Percentiles rank a stretch among this genome's conserved stretches.
Conservation (phyloP, 2,888 invertebrate species). For the Leucoma salicis region DNA sequence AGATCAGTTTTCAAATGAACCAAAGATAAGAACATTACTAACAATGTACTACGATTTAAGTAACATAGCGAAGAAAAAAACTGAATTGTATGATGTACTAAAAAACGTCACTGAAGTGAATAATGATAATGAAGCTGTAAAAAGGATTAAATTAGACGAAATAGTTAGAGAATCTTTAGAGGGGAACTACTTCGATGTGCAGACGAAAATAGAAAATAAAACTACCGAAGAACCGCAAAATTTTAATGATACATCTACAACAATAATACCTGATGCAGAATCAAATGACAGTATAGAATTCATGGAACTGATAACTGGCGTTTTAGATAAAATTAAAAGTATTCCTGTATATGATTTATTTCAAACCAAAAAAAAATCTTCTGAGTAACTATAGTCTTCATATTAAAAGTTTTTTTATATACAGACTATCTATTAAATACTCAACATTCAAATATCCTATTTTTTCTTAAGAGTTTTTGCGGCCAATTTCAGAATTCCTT, state of each 20-base stretch:
- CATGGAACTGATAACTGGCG: constrained; percentile 4
- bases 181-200: constrained; percentile 8
- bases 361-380: background rate
- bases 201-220: constrained; percentile 4
- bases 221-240: background rate
- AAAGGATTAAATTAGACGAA: constrained; percentile 15
- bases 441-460: too few species aligned
- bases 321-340: constrained; percentile 18
- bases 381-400: too few species aligned
- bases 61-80: constrained; percentile 33
- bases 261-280: background rate
- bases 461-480: too few species aligned
- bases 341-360: constrained; percentile 10
- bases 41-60: constrained; percentile 39
- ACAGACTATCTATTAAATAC: too few species aligned
- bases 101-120: constrained; percentile 17
- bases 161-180: constrained; percentile 26
- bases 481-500: too few species aligned
- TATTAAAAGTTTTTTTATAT: too few species aligned
- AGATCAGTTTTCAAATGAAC: constrained; percentile 20
- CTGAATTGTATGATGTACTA: constrained; percentile 27
- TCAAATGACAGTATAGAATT: constrained; percentile 14
- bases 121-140: constrained; percentile 10
- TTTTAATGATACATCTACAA: background rate
- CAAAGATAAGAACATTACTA: constrained; percentile 30